phyloP scores from a whole-genome alignment of 1,140 invertebrate species.

The Mamestra configurata region DNA sequence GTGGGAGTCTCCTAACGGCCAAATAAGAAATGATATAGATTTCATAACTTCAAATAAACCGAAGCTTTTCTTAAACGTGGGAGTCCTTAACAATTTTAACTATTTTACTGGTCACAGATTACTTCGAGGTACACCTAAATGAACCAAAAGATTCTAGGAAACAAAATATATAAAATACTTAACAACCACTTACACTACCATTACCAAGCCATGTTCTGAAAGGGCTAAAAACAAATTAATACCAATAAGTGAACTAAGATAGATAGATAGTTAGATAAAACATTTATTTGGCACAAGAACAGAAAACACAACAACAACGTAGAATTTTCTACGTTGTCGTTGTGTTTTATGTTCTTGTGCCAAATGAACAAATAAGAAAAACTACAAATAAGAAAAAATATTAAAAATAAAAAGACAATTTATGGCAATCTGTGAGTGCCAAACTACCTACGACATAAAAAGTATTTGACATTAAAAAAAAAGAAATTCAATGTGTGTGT shows the following conservation, averaged over 20 bases:
- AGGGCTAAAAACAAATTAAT: slow-evolving; percentile 45
- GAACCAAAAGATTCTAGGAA: slow-evolving; percentile 56
- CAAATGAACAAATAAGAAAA: too few relatives aligned
- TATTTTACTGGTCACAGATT: slow-evolving; percentile 63
- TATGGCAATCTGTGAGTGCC: too few relatives aligned
- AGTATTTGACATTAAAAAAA: too few relatives aligned
- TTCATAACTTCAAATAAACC: slow-evolving; percentile 67
- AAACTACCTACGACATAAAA: too few relatives aligned
- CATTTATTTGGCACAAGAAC: too few relatives aligned
- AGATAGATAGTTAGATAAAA: too few relatives aligned
- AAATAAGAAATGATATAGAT: slow-evolving; percentile 65
- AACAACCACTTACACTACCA: slow-evolving; percentile 45
- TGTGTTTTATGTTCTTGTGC: too few relatives aligned
- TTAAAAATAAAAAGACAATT: too few relatives aligned
- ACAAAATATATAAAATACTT: slow-evolving; percentile 53
- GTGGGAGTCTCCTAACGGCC: slow-evolving; percentile 60
- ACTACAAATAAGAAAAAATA: too few relatives aligned
- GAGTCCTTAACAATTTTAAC: slow-evolving; percentile 62
- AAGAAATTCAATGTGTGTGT: too few relatives aligned
- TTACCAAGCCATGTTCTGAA: slow-evolving; percentile 49
- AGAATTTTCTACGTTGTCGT: too few relatives aligned
- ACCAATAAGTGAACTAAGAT: slow-evolving; percentile 28
- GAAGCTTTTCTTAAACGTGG: slow-evolving; percentile 61
- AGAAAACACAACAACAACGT: too few relatives aligned
- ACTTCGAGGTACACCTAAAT: slow-evolving; percentile 54